phyloP scores from a whole-genome alignment of 2,888 invertebrate species.

The Drosophila histrio region DNA sequence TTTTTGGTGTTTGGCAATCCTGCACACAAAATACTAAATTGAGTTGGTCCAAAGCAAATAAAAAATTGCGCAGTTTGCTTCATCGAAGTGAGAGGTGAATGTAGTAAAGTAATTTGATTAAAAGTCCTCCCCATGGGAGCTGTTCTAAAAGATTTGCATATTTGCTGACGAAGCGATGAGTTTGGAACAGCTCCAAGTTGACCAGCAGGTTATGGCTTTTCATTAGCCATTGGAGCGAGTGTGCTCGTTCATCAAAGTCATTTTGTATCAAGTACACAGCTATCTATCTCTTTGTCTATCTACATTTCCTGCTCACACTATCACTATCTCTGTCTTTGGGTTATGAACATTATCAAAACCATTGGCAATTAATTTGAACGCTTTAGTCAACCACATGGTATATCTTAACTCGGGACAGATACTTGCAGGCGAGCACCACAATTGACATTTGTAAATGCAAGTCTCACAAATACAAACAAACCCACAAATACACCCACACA shows the following conservation, averaged over 20 bases:
- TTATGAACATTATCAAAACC: slow-evolving; percentile 48
- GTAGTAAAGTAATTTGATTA: slow-evolving; percentile 69
- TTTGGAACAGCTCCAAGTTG: not conserved
- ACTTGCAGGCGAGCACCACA: slow-evolving; percentile 16
- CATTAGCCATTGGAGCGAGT: slow-evolving; percentile 40
- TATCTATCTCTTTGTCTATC: not conserved
- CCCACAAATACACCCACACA: not conserved
- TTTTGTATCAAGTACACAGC: slow-evolving; percentile 14
- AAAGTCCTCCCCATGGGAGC: slow-evolving; percentile 47
- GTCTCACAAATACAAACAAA: slow-evolving; percentile 15
- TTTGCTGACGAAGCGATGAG: slow-evolving; percentile 53
- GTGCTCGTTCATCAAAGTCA: slow-evolving; percentile 49
- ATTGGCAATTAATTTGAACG: slow-evolving; percentile 70
- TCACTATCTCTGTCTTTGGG: not conserved
- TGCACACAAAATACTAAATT: slow-evolving; percentile 43
- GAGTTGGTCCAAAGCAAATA: slow-evolving; percentile 28
- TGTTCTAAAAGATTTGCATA: slow-evolving; percentile 58
- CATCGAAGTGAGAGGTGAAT: slow-evolving; percentile 20
- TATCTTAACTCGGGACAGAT: slow-evolving; percentile 27
- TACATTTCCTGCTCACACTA: not conserved
- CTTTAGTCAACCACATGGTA: slow-evolving; percentile 45
- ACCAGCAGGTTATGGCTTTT: slow-evolving; percentile 47
- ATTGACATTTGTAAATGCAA: slow-evolving; percentile 60
- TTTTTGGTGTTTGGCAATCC: slow-evolving; percentile 1
- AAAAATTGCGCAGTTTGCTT: slow-evolving; percentile 44